Percentiles rank a stretch among this genome's conserved stretches.
Evolutionary conservation across 2,888 invertebrate species (phyloP).

Genomic region (Rhorus exstirpatorius): DNA sequence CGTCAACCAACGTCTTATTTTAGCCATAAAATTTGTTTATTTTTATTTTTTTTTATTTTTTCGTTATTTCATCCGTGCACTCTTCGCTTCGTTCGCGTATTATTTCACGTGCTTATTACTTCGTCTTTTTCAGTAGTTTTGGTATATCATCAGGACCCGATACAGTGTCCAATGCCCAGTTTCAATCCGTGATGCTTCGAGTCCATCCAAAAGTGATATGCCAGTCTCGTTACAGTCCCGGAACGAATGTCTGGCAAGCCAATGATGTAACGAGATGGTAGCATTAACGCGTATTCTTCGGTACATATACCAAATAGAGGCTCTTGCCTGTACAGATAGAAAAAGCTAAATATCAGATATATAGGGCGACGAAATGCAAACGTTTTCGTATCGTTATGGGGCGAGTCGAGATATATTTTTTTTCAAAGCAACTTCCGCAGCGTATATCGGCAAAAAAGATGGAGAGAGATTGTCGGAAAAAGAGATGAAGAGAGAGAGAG

Average conservation of each 20-base stretch:
- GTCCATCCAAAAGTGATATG: slow-evolving; percentile 61
- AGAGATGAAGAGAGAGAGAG: slow-evolving; percentile 47
- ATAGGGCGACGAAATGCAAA: slow-evolving; percentile 78
- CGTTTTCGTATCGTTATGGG: slow-evolving; percentile 80
- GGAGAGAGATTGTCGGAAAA: slow-evolving; percentile 50
- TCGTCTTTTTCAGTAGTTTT: slow-evolving; percentile 15
- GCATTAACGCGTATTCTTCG: not conserved
- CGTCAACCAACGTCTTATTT: too few species aligned
- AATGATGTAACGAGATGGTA: slow-evolving; percentile 48
- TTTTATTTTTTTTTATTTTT: slow-evolving; percentile 15
- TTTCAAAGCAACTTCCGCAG: slow-evolving; percentile 80
- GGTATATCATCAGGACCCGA: slow-evolving; percentile 30
- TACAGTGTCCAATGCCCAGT: slow-evolving; percentile 24
- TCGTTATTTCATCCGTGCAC: slow-evolving; percentile 18
- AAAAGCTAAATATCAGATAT: slow-evolving; percentile 18
- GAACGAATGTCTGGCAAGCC: slow-evolving; percentile 66
- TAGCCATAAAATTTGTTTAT: slow-evolving; percentile 6
- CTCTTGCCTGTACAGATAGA: slow-evolving; percentile 20
- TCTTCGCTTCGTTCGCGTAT: slow-evolving; percentile 11
- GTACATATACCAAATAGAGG: not conserved
- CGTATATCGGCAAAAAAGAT: slow-evolving; percentile 72
- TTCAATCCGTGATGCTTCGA: slow-evolving; percentile 62
- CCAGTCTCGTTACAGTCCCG: slow-evolving; percentile 65
- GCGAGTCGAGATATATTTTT: slow-evolving; percentile 80
- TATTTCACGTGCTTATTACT: slow-evolving; percentile 30